Conservation (phyloP, 2,797 vertebrate genomes). For the Alca torda region DNA sequence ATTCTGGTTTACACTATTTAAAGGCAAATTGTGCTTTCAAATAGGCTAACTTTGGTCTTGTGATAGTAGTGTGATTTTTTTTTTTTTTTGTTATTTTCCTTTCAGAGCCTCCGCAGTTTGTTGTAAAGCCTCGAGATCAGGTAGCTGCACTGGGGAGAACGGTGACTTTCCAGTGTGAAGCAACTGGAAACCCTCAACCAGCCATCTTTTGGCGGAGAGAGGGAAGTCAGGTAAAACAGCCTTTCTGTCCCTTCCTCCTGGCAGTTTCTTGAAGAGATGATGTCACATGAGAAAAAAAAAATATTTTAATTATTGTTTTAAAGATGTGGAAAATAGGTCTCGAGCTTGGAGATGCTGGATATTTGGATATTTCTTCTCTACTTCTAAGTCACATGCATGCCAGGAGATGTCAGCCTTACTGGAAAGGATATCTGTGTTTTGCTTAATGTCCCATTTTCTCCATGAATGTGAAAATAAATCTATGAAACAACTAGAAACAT, state of each 20-base stretch:
- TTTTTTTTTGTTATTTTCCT: not conserved
- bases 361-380: not conserved
- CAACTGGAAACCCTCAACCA: conserved; percentile 96
- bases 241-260: not conserved
- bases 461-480: not conserved
- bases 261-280: not conserved
- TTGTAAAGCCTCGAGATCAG: conserved; percentile 94
- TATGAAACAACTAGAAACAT: not conserved
- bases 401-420: not conserved
- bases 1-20: not conserved
- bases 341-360: not conserved
- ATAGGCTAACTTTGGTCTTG: not conserved
- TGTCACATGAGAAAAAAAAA: not conserved
- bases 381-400: not conserved
- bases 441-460: not conserved
- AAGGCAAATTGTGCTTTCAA: not conserved
- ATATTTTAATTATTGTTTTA: not conserved
- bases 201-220: conserved; percentile 99
- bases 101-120: conserved; percentile 94
- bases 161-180: conserved; percentile 97
- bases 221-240: conserved; percentile 92
- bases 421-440: not conserved
- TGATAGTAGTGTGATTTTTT: not conserved
- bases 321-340: not conserved
- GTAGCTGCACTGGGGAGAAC: conserved; percentile 94